Evolutionary conservation across 2,797 vertebrate species (phyloP).

Genomic region (Ptychadena robeensis): DNA sequence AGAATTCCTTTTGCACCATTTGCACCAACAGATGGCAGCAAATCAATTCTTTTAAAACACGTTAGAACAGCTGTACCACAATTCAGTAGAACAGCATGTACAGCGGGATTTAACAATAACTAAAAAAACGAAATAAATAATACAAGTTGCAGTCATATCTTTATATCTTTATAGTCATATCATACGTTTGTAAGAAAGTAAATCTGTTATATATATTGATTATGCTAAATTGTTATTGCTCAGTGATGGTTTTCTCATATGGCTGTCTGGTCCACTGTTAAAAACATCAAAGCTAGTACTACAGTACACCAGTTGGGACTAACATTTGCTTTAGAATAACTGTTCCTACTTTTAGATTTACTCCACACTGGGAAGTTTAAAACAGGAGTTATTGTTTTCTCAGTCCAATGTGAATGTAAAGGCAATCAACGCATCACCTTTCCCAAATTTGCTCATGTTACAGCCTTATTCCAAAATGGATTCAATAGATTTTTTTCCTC

Average conservation of each 20-base stretch:
- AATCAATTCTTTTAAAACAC: constrained; percentile 14
- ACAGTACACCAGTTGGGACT: not conserved
- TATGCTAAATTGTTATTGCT: not conserved
- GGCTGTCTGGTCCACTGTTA: not conserved
- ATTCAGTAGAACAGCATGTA: not conserved
- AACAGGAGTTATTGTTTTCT: not conserved
- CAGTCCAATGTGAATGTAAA: not conserved
- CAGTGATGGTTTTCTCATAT: not conserved
- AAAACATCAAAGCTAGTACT: not conserved
- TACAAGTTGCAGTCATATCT: not conserved
- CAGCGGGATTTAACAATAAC: not conserved
- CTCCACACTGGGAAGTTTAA: not conserved
- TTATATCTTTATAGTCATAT: too few species aligned
- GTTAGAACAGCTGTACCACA: not conserved
- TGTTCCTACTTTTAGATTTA: not conserved
- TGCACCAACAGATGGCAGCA: constrained; percentile 49
- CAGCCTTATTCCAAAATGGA: too few species aligned
- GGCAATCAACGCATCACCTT: too few species aligned
- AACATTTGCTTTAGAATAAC: not conserved
- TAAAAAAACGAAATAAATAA: not conserved
- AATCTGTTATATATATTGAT: not conserved
- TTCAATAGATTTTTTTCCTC: too few species aligned
- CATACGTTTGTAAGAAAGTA: not conserved
- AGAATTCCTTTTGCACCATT: constrained; percentile 9
- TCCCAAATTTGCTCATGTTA: too few species aligned